Evolutionary conservation across 2,797 vertebrate species (phyloP), one percentile per base, ranked within the genome.

Genomic region (Danio choprae): DNA sequence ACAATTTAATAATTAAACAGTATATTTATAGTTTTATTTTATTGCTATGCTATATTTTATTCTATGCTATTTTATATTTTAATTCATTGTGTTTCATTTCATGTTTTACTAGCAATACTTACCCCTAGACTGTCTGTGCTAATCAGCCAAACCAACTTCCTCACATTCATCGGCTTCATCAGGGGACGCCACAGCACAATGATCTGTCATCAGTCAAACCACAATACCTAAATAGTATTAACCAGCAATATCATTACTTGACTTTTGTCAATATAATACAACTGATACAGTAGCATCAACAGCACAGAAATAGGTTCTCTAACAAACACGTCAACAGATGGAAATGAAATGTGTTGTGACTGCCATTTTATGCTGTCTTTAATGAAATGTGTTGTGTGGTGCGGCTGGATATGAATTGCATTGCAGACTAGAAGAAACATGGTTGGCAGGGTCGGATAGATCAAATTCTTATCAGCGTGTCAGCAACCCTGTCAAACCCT

Each of bases 381-480:
- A 69, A 43, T 3, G 18, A 50, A 74, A 81, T 20, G 5, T 38
- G 69, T 41, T 22, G 40, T 67, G 58, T 22, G 56, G 55, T 44
- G 40, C 20, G 29, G 62, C 43, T 75, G 75, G 84, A 77, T 85
- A 82, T 80, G 81, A 83, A 87, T 85, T 76, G 78, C 22, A 40
- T 55, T 12, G 36, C 80, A 58, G 75, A 63, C 69, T 50, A 58
- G 29, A 73, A 81, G 83, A 83, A 77, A 64, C 85, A 83, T 75
- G 56, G 73, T 72, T 85, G 69, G 56, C 29, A 43, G 56, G 85
- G 82, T 86, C 80, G 85, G 56, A 87, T 87, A 82, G 81, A 87
- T 89, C 84, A 86, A 82, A 87, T 74, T 67, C 80, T 84, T 89
- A 87, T 87, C 87, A 81, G 75, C 16, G 11, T 44, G 63, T 86